Percentiles rank a stretch among this genome's conserved stretches.
These are phyloP conservation scores for Bombyx huttoni DNA, from an alignment of 2,888 invertebrate genomes.

Conservation along the genomic window DNA sequence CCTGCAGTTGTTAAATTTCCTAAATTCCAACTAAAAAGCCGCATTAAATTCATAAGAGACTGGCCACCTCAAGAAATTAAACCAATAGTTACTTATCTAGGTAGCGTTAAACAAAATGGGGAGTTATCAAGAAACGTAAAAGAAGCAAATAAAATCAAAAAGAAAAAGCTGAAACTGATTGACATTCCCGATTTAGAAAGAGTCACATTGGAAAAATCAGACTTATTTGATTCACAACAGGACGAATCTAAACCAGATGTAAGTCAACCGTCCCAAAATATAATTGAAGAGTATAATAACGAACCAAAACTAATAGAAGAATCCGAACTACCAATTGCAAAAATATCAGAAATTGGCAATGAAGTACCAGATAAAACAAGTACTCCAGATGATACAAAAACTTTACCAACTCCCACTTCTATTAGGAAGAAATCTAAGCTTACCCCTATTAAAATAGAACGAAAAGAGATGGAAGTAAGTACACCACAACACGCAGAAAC, in stretches of 20 bases:
- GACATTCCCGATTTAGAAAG: constrained; percentile 64
- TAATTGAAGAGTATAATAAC: not conserved
- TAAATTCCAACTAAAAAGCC: constrained; percentile 79
- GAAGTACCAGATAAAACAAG: constrained; percentile 13
- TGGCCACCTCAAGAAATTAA: constrained; percentile 74
- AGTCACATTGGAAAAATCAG: constrained; percentile 65
- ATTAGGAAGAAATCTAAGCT: constrained; percentile 38
- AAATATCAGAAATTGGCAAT: no score
- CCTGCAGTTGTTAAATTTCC: constrained; percentile 59
- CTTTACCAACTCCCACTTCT: constrained; percentile 10
- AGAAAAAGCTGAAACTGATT: constrained; percentile 66
- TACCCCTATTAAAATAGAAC: constrained; percentile 74
- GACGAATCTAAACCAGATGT: constrained; percentile 3
- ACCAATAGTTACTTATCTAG: constrained; percentile 66
- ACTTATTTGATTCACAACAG: constrained; percentile 27
- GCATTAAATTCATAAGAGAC: constrained; percentile 73
- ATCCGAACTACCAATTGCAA: constrained; percentile 6
- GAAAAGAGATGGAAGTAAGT: constrained; percentile 74
- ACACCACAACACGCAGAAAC: constrained; percentile 76
- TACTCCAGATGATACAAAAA: constrained; percentile 12
- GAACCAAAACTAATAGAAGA: constrained; percentile 5
- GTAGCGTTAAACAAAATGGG: constrained; percentile 73
- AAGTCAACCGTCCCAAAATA: no score
- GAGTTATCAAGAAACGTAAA: constrained; percentile 78
- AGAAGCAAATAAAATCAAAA: constrained; percentile 76